Conservation (phyloP, 2,888 invertebrate genomes). For the Acrobasis suavella region DNA sequence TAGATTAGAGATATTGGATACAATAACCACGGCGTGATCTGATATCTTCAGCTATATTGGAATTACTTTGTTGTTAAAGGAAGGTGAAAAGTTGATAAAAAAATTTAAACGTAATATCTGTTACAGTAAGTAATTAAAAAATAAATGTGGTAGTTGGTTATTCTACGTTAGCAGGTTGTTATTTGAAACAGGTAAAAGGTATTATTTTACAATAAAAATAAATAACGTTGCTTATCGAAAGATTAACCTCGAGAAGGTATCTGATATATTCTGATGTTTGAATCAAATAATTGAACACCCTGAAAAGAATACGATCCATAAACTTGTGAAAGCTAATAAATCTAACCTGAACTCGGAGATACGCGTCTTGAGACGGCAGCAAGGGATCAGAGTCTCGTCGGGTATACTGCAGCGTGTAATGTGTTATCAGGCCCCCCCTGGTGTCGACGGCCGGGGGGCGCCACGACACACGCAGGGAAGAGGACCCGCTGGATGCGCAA, state of each 20-base stretch:
- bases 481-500: conserved; percentile 88
- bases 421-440: conserved; percentile 85
- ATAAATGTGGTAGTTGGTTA: too few relatives aligned
- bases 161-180: too few relatives aligned
- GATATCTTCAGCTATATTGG: background rate
- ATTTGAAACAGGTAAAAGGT: too few relatives aligned
- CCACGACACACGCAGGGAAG: conserved; percentile 90
- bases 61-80: background rate
- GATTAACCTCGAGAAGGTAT: too few relatives aligned
- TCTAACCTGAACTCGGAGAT: conserved; percentile 67
- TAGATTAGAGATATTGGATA: background rate
- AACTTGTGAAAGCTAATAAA: background rate
- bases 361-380: conserved; percentile 66
- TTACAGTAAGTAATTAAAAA: too few relatives aligned
- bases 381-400: conserved; percentile 68
- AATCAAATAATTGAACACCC: too few relatives aligned
- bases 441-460: conserved; percentile 85
- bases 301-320: background rate
- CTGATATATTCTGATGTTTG: too few relatives aligned
- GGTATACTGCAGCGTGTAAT: conserved; percentile 74
- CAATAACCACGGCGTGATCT: background rate
- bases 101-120: too few relatives aligned
- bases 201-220: too few relatives aligned
- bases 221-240: too few relatives aligned
- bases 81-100: background rate